phyloP scores from a whole-genome alignment of 2,888 invertebrate species.

The Drosophila robusta region DNA sequence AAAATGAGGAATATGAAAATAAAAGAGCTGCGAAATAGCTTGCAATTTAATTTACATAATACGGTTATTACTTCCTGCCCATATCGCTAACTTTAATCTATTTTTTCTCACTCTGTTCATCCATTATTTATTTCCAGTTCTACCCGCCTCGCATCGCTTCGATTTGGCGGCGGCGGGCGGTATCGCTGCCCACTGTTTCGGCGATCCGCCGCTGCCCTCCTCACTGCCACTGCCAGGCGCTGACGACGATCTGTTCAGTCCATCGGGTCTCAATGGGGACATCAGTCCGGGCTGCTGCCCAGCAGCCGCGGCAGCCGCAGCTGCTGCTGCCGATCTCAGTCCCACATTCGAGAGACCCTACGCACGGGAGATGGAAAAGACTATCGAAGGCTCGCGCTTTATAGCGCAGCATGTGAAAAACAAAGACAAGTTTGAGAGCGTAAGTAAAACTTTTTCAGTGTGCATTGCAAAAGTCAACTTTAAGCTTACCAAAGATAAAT shows the following conservation, averaged over 20 bases:
- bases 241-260: slow-evolving; percentile 93
- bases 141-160: slow-evolving; percentile 86
- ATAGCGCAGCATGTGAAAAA: slow-evolving; percentile 98
- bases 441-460: slow-evolving; percentile 86
- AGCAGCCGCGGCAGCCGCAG: slow-evolving; percentile 78
- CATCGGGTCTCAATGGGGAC: slow-evolving; percentile 87
- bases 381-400: slow-evolving; percentile 96
- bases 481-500: no score
- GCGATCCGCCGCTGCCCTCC: slow-evolving; percentile 89
- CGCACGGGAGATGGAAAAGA: slow-evolving; percentile 95
- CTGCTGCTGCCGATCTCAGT: slow-evolving; percentile 86
- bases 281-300: slow-evolving; percentile 86
- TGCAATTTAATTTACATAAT: slow-evolving; percentile 70
- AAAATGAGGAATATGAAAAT: slow-evolving; percentile 25
- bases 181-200: slow-evolving; percentile 87
- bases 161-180: slow-evolving; percentile 89
- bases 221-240: slow-evolving; percentile 89
- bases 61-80: slow-evolving; percentile 41
- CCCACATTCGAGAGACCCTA: slow-evolving; percentile 93
- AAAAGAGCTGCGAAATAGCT: slow-evolving; percentile 31
- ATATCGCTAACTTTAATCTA: slow-evolving; percentile 2
- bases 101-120: neutral
- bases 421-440: slow-evolving; percentile 97
- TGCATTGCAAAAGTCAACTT: no score
- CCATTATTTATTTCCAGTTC: slow-evolving; percentile 75